Base-by-base conservation (phyloP, 2,113 vertebrate genomes). In the Amia ocellicauda region DNA sequence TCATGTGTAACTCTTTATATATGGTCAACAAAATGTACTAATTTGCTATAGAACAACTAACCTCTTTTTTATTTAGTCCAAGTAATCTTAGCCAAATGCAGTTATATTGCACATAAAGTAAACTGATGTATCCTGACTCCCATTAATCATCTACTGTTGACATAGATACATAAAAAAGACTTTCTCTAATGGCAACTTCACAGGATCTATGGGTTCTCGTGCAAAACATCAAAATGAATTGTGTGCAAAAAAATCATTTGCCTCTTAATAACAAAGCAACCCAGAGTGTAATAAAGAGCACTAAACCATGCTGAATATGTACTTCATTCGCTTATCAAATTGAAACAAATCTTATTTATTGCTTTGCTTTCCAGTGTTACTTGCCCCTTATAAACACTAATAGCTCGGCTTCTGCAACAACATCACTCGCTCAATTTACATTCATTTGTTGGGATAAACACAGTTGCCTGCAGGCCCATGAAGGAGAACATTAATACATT, bases 391-490 rank as follows among this genome's bases (percentile, higher is more conserved):
- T 53, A 14, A 24, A 53, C 7, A 16, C 22, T 27, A 53, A 53
- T 53, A 53, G 51, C 8, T 29, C 10, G 29, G 53, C 13, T n/a
- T 56, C 17, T 26, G 29, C 13, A 29, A 17, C 24, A n/a, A 28
- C 13, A 13, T n/a, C 14, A 19, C 26, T 16, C 16, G 7, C 27
- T 31, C 26, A 56, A 56, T 56, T 56, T 56, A 28, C 26, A 31
- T 10, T 56, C 13, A 31, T 56, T 56, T 56, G 53, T 28, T n/a
- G 53, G 28, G 27, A 56, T 31, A 28, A 56, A 56, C 53, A 56
- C 29, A 31, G 27, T 56, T 56, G 53, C 24, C 53, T 56, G 13
- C 3, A 14, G 28, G 53, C 53, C 29, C 26, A 3, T 19, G 2
- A 29, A 28, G 53, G 27, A n/a, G 27, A 28, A 26, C 51, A 54